Evolutionary conservation across 2,797 vertebrate genomes (phyloP), one percentile per base, ranked within the genome.

Genomic region (Dryobates pubescens): DNA sequence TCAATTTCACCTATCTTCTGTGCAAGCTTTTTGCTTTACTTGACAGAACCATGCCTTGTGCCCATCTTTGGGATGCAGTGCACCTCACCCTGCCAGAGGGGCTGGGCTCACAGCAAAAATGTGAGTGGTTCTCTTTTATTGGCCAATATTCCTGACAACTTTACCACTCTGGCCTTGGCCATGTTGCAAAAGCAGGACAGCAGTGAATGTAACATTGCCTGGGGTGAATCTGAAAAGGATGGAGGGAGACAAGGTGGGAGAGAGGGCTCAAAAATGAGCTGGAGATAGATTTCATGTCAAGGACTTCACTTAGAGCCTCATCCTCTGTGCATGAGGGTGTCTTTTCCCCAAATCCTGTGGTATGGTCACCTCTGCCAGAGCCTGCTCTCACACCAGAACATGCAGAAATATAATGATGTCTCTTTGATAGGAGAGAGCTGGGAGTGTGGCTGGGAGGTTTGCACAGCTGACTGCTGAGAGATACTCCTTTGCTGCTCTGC

Each of bases 181-280:
- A 0, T 2, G 2, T 7, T 26, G n/a, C 43, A 70, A 27, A n/a
- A 54, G 30, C 2, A 24, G 34, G 65, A 54, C 23, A 6, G 15
- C n/a, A 24, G 56, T 26, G 53, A 62, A 30, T 1, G 5, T 14
- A 47, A 30, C 58, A 36, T 14, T 10, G 6, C 24, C 75, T 27
- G 62, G n/a, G 58, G 20, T 7, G 6, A 63, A 59, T 32, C 30
- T 30, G 62, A 62, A 67, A 53, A 13, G 56, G 34, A 64, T 4
- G 17, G 63, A 51, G 58, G 26, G 67, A 41, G 22, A 23, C 47
- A 51, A 26, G 22, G 57, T 72, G 30, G 38, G 30, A 74, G 17
- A 49, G 24, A 59, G 18, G 16, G 51, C 3, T 2, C 45, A 24
- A n/a, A 69, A 47, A 49, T 29, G 29, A 3, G 0, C 56, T 47